Conservation (phyloP, 2,888 invertebrate species). For the Ectobius pallidus region DNA sequence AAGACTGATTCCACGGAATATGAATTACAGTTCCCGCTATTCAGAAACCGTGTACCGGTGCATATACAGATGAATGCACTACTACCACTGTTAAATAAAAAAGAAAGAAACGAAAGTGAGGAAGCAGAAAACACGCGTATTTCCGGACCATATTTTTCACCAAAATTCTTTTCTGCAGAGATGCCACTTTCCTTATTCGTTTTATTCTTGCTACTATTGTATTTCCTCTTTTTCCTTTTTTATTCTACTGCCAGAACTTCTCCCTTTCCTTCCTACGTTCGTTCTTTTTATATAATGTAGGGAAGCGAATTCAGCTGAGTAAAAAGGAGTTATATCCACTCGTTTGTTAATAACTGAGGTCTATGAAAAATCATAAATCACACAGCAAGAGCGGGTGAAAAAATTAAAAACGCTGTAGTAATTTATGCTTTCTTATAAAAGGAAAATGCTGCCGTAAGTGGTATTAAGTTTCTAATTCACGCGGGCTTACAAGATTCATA, state of each 20-base stretch:
- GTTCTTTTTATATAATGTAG: not conserved
- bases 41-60: conserved; percentile 3
- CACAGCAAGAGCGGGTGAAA: too few species aligned
- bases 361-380: not conserved
- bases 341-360: not conserved
- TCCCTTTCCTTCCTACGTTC: not conserved
- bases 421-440: not conserved
- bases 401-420: not conserved
- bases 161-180: not conserved
- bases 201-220: not conserved
- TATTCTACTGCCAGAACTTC: not conserved
- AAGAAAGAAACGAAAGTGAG: not conserved
- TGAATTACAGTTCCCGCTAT: not conserved
- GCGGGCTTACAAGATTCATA: not conserved
- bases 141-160: conserved; percentile 13
- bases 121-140: not conserved
- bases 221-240: not conserved
- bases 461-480: not conserved
- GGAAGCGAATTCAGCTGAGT: not conserved
- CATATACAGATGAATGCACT: not conserved
- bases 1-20: not conserved
- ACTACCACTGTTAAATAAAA: not conserved
- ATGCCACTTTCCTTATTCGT: conserved; percentile 19
- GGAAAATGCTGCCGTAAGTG: not conserved
- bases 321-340: not conserved